Evolutionary conservation across 2,797 vertebrate species (phyloP).

Genomic region (Enteromius trimaculatus): DNA sequence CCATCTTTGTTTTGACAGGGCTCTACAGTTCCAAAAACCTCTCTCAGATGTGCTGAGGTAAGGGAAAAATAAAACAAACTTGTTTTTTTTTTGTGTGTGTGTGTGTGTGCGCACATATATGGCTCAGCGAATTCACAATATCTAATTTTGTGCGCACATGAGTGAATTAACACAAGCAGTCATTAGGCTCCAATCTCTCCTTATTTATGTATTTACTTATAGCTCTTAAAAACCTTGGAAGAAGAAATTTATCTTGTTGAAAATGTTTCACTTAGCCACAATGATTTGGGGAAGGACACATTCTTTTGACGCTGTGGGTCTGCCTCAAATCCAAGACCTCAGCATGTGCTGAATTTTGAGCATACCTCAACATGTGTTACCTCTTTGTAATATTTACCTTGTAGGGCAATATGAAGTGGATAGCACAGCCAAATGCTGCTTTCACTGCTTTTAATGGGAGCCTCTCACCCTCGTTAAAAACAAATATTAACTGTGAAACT

Average conservation of each 20-base stretch:
- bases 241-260: slow-evolving; percentile 1
- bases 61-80: slow-evolving; percentile 84
- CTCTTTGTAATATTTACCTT: slow-evolving; percentile 82
- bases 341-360: slow-evolving; percentile 73
- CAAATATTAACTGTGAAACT: slow-evolving; percentile 74
- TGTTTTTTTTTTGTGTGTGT: slow-evolving; percentile 41
- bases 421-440: slow-evolving; percentile 68
- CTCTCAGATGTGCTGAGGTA: slow-evolving; percentile 87
- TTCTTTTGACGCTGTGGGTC: slow-evolving; percentile 48
- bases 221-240: slow-evolving; percentile 10
- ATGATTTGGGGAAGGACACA: slow-evolving; percentile 27
- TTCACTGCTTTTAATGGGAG: slow-evolving; percentile 31
- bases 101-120: slow-evolving; percentile 61
- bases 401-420: slow-evolving; percentile 79
- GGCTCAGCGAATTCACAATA: slow-evolving; percentile 50
- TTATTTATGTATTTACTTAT: slow-evolving; percentile 42
- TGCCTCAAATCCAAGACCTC: slow-evolving; percentile 67
- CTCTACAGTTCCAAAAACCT: slow-evolving; percentile 87
- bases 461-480: slow-evolving; percentile 64
- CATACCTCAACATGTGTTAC: slow-evolving; percentile 83
- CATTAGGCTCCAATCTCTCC: slow-evolving; percentile 19
- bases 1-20: slow-evolving; percentile 94
- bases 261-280: slow-evolving; percentile 17
- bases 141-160: slow-evolving; percentile 50
- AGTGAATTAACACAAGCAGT: slow-evolving; percentile 38